Evolutionary conservation across 2,113 vertebrate species (phyloP).

Genomic region (Eulacestoma nigropectus): DNA sequence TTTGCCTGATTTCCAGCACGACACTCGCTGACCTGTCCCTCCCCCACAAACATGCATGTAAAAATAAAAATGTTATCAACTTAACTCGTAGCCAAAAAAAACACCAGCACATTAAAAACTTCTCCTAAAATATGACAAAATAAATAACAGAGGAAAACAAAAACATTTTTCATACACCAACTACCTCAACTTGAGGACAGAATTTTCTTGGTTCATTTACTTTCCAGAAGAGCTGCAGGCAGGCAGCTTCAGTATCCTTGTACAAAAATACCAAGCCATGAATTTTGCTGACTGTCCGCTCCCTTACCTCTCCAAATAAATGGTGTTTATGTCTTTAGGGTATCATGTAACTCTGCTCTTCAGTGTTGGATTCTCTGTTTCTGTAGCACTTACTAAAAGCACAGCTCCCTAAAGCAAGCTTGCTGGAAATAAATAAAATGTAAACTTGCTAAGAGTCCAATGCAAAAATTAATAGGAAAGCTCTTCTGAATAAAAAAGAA

Average conservation of each 20-base stretch:
- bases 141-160: background rate
- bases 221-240: slow-evolving; percentile 3
- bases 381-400: background rate
- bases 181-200: background rate
- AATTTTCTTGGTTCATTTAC: slow-evolving; percentile 8
- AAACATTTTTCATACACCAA: background rate
- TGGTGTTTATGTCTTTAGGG: slow-evolving; percentile 17
- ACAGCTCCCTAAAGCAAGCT: slow-evolving; percentile 2
- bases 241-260: background rate
- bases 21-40: background rate
- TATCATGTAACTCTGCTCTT: background rate
- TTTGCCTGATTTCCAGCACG: background rate
- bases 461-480: background rate
- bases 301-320: background rate
- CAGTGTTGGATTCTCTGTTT: background rate
- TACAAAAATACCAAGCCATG: background rate
- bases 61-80: background rate
- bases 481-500: background rate
- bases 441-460: background rate
- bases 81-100: background rate
- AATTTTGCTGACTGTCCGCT: background rate
- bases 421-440: slow-evolving; percentile 15
- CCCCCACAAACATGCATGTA: accelerated
- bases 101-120: background rate
- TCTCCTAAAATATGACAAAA: background rate